Conservation (phyloP, 2,113 vertebrate species). For the Pongo pygmaeus region DNA sequence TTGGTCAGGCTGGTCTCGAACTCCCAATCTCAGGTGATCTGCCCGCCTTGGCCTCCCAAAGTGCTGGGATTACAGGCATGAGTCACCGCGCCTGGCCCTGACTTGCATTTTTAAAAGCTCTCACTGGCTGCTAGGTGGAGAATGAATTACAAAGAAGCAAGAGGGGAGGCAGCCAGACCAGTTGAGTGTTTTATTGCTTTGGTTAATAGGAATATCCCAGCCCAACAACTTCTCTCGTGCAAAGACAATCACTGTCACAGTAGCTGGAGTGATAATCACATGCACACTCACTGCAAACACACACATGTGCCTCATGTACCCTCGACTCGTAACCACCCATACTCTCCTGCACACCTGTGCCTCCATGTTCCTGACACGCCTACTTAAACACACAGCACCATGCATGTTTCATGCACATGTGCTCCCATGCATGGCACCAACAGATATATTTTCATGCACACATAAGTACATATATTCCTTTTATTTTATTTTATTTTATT, state of each 20-base stretch:
- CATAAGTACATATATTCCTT: not conserved
- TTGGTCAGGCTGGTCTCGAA: too few species aligned
- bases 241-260: not conserved
- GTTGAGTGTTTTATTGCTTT: not conserved
- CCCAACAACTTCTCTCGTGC: not conserved
- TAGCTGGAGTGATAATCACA: not conserved
- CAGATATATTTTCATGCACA: not conserved
- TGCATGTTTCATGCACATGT: not conserved
- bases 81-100: fast-evolving
- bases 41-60: too few species aligned
- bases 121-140: not conserved
- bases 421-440: not conserved
- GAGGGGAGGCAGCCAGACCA: not conserved
- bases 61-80: too few species aligned
- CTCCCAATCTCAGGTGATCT: too few species aligned
- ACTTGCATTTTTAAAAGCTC: conserved; percentile 54
- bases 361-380: too few species aligned
- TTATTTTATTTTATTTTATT: too few species aligned
- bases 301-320: not conserved
- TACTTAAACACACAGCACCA: not conserved
- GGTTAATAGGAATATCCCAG: not conserved
- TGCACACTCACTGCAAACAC: not conserved
- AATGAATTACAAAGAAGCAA: not conserved
- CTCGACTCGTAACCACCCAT: not conserved
- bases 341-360: not conserved